Evolutionary conservation across 2,888 invertebrate genomes (phyloP).

Genomic region (Leptinotarsa peninsularis): DNA sequence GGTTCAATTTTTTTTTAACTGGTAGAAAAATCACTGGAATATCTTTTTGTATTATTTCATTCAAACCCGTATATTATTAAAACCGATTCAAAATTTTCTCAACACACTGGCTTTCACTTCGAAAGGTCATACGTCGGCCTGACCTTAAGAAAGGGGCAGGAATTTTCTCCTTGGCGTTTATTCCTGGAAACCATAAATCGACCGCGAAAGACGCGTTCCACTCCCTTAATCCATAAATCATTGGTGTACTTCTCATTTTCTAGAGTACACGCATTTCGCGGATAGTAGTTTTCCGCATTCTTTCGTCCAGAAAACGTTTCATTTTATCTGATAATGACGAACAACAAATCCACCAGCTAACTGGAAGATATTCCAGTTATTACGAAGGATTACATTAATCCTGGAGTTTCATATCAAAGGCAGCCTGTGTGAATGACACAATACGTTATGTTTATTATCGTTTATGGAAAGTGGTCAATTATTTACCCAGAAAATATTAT

Average conservation of each 20-base stretch:
- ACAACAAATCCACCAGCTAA: not conserved
- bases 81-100: no score
- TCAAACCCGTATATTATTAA: no score
- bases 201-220: constrained; percentile 40
- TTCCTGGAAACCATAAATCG: constrained; percentile 37
- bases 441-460: no score
- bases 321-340: not conserved
- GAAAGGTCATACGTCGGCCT: constrained; percentile 19
- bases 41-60: no score
- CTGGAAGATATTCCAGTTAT: not conserved
- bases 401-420: not conserved
- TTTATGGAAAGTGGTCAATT: no score
- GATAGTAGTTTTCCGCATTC: constrained; percentile 34
- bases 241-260: constrained; percentile 45
- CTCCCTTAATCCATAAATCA: constrained; percentile 43
- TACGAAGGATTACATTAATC: not conserved
- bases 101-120: not conserved
- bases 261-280: constrained; percentile 41
- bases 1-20: not conserved
- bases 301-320: constrained; percentile 23
- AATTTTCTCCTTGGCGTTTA: constrained; percentile 10
- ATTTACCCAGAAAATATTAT: no score
- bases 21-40: not conserved
- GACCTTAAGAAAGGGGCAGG: constrained; percentile 15
- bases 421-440: no score